Base-by-base conservation (phyloP, 2,113 vertebrate species). In the Chaetops frenatus region DNA sequence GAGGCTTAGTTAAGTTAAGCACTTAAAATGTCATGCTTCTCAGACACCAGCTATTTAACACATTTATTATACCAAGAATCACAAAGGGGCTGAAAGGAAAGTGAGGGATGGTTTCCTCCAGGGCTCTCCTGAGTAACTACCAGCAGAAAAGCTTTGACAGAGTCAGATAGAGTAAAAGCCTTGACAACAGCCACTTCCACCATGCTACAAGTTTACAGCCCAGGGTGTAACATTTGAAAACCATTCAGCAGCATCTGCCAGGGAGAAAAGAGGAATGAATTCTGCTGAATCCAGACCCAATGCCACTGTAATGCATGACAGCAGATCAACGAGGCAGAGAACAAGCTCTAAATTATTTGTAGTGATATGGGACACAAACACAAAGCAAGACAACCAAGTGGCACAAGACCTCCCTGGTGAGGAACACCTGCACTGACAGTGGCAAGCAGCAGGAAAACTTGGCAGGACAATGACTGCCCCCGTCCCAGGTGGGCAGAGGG, bases 21-120 rank as follows among this genome's bases (percentile, higher is more conserved):
- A 81, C 61, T 86, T 84, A 67, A 90, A 85, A 74, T 11, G 35
- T 74, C 61, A 65, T 24, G 54, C 48, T 77, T 62, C 51, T 73
- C 57, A 83, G 60, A 83, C 77, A 88, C 50, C 69, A 74, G 77
- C 48, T 86, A 88, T 66, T 94, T 85, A 81, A 89, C 25, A 45
- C 33, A 85, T 71, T 53, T 79, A 74, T 89, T 89, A 79, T 36
- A 61, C 12, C 27, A 61, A 84, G 38, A 83, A 94, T 84, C 81
- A 84, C 72, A 84, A 85, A 83, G 78, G 22, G 20, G 48, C n/a
- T 86, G 87, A 92, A 95, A 92, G 77, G 53, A 70, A 94, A 91
- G 62, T 53, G 62, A 81, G 62, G 45, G 29, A 82, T 95, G 35
- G 35, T 80, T 96, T 92, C 83, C 70, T 76, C 40, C 3, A 2